These are phyloP conservation scores for Malurus leucopterus DNA, from an alignment of 2,797 vertebrate genomes.

Conservation along the genomic window DNA sequence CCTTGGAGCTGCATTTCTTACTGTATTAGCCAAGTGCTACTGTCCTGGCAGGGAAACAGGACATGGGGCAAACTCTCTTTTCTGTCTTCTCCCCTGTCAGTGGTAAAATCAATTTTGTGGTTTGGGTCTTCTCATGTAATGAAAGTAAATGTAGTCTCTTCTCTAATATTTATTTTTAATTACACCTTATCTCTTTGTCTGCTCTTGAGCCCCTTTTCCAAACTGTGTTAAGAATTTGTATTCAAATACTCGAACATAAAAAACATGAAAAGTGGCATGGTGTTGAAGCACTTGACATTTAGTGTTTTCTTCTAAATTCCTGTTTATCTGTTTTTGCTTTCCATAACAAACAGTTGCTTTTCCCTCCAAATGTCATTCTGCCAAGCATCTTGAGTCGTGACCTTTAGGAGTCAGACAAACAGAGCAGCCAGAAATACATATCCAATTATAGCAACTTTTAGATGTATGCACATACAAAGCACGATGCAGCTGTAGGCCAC, in stretches of 20 bases:
- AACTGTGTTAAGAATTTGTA: background rate
- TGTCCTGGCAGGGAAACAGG: background rate
- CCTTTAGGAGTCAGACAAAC: background rate
- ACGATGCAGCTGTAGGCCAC: background rate
- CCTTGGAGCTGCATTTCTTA: background rate
- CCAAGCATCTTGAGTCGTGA: background rate
- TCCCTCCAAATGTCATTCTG: background rate
- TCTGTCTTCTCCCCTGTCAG: background rate
- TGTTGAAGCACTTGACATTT: background rate
- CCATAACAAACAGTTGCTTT: background rate
- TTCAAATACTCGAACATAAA: background rate
- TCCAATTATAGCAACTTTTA: background rate
- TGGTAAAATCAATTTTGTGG: background rate
- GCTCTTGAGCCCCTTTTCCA: background rate
- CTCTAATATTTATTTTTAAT: background rate
- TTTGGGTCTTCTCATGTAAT: background rate
- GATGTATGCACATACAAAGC: background rate
- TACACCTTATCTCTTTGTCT: background rate
- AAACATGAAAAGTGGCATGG: accelerated
- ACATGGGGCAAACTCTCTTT: background rate
- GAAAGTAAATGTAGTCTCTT: background rate
- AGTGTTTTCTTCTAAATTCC: background rate
- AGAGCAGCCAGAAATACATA: background rate
- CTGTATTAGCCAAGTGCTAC: background rate
- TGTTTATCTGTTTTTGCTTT: background rate